phyloP scores from a whole-genome alignment of 2,113 vertebrate species.

The Oreochromis tanganicae region DNA sequence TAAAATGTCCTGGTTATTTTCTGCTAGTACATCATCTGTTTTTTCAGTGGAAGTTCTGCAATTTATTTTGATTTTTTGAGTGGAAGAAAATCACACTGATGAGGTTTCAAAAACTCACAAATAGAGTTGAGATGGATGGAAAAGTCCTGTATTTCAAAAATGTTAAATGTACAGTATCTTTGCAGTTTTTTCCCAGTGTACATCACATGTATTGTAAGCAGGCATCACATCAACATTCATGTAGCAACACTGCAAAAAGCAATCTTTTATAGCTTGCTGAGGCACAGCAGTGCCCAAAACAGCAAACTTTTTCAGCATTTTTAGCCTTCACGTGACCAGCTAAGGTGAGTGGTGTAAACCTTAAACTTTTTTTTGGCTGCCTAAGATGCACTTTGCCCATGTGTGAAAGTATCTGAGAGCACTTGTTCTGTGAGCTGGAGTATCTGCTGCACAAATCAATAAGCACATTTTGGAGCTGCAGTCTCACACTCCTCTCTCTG shows the following conservation, averaged over 20 bases:
- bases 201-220: background rate
- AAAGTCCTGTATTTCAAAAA: background rate
- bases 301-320: background rate
- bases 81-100: background rate
- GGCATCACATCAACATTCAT: background rate
- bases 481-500: background rate
- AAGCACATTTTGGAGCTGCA: background rate
- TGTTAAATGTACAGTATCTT: fast-evolving
- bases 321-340: background rate
- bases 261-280: background rate
- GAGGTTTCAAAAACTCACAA: background rate
- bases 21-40: background rate
- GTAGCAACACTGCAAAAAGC: background rate
- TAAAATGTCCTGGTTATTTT: background rate
- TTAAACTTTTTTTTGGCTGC: background rate
- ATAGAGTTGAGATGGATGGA: background rate
- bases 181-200: background rate
- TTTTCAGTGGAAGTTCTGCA: background rate
- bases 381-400: background rate
- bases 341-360: background rate
- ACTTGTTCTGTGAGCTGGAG: background rate
- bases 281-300: background rate
- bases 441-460: background rate
- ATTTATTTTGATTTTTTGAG: background rate
- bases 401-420: background rate